A percentile compares a stretch with the other conserved stretches of the same genome.
These are phyloP conservation scores for Excalfactoria chinensis DNA, from an alignment of 2,113 vertebrate species.

Conservation along the genomic window DNA sequence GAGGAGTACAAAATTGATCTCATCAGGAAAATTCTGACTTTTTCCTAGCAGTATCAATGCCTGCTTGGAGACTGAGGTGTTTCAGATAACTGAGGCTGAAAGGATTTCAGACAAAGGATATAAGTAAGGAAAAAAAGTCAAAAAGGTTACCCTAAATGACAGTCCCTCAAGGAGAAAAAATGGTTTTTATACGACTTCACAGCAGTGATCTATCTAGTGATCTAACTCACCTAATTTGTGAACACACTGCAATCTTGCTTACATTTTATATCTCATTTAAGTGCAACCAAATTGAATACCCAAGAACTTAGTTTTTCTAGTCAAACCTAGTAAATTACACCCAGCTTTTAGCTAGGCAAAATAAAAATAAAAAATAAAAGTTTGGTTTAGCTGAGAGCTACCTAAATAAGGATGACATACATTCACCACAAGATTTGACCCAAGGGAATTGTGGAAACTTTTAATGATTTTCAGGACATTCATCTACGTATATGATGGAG, in stretches of 20 bases:
- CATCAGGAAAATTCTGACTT: background rate
- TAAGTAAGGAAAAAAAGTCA: background rate
- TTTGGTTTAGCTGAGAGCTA: conserved; percentile 2
- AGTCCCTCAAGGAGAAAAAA: background rate
- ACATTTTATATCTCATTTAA: background rate
- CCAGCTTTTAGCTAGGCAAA: background rate
- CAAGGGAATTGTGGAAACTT: background rate
- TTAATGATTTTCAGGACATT: conserved; percentile 50
- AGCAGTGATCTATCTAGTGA: background rate
- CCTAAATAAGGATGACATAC: background rate
- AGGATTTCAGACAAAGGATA: background rate
- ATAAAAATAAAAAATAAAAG: no score
- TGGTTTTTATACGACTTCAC: background rate
- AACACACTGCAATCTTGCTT: background rate
- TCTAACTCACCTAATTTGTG: background rate
- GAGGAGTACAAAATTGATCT: background rate
- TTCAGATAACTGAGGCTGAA: background rate
- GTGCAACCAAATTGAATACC: background rate
- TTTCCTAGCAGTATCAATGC: background rate
- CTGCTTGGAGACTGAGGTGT: background rate
- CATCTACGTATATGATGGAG: background rate
- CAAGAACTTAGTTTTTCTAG: background rate
- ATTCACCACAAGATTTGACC: background rate
- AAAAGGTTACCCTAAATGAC: background rate
- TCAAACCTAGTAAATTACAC: background rate